Evolutionary conservation across 30 jellyfish, hydroid and myxozoan genomes (phyloP), one percentile per base, ranked within the genome.

Genomic region (Hydra vulgaris): DNA sequence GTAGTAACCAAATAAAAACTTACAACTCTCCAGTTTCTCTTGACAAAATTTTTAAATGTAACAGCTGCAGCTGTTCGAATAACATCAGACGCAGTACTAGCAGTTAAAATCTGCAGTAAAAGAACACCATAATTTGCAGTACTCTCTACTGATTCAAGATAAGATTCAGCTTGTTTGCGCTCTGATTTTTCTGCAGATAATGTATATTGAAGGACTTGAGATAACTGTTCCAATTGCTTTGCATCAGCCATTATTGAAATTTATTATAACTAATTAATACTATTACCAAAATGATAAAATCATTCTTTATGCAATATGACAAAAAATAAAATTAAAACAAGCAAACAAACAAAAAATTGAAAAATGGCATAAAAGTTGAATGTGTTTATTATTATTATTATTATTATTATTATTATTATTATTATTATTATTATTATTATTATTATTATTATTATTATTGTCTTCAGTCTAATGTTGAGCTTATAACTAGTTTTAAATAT

Each of bases 21-120:
- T 79, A 89, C 97, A 40, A 83, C 81, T 85, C 97, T 85, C 97
- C 97, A 89, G 82, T 78, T 89, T 77, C 95, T 82, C 81, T 89
- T 89, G 25, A 85, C 88, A 81, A 74, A 85, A 80, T 89, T 89
- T 71, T 89, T 89, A 76, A 89, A 89, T 70, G 89, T 85, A 25
- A 89, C 88, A 5, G 97, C 95, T 21, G 97, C 95, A 17, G 97
- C 97, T 16, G 81, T 80, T 26, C 97, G 24, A 71, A 89, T 74
- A 23, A 83, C 79, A 86, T 78, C 84, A 25, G 82, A 88, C 21
- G 88, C 77, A 53, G 81, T 85, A 18, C 81, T 89, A 54, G 90
- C 89, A 82, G 86, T 87, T 61, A 89, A 61, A 74, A 89, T 76
- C 40, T 71, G 77, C 61, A 89, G 55, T 16, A 89, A 87, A 26